Percentiles rank a stretch among this genome's conserved stretches.
Evolutionary conservation across 2,888 invertebrate genomes (phyloP).

Genomic region (Calliscelio sp.): DNA sequence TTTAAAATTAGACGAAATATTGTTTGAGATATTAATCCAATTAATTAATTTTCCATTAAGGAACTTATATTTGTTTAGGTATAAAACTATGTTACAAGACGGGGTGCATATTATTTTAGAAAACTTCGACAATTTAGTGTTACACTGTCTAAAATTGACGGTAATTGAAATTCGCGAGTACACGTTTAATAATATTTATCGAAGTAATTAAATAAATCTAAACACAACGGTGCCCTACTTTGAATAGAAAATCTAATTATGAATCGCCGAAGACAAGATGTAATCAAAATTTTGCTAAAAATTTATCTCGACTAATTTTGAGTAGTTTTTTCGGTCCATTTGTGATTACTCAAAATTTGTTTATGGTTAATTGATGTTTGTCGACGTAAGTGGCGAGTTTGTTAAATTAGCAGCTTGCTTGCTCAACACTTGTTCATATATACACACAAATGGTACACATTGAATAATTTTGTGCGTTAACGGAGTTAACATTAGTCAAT

Average conservation of each 20-base stretch:
- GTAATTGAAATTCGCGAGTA: background rate
- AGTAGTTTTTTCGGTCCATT: too few relatives aligned
- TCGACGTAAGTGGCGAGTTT: too few relatives aligned
- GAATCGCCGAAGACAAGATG: conserved; percentile 12
- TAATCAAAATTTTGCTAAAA: conserved; percentile 7
- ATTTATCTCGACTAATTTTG: too few relatives aligned
- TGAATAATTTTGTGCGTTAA: background rate
- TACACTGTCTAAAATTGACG: background rate
- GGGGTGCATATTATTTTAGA: conserved; percentile 1
- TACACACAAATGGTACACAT: background rate
- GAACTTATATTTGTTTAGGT: too few relatives aligned
- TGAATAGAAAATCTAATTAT: conserved; percentile 7
- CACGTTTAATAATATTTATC: background rate
- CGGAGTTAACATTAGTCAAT: background rate
- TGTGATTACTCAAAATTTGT: too few relatives aligned
- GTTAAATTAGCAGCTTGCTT: background rate
- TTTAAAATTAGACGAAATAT: too few relatives aligned
- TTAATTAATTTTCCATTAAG: too few relatives aligned
- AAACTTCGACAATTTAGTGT: background rate
- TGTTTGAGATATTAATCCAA: too few relatives aligned
- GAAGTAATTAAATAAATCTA: conserved; percentile 18
- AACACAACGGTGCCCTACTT: background rate
- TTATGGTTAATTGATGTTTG: too few relatives aligned
- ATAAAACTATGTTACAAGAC: too few relatives aligned
- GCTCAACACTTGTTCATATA: background rate